Percentiles rank a stretch among this genome's conserved stretches.
Evolutionary conservation across 2,113 vertebrate genomes (phyloP).

Genomic region (Alligator sinensis): DNA sequence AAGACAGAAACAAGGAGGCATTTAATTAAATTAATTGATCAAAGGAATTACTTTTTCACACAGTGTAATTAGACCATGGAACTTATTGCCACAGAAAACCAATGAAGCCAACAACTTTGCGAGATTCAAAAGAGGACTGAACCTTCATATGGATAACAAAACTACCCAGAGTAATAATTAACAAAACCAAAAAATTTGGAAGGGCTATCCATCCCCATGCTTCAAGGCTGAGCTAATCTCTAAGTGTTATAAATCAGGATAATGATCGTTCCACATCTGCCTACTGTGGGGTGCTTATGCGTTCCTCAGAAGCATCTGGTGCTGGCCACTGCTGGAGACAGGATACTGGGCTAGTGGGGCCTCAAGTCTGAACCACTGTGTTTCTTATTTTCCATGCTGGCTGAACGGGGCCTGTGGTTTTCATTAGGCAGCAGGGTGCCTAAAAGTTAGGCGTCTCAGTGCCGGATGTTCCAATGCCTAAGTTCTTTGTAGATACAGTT

Average conservation of each 20-base stretch:
- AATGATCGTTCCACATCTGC: not conserved
- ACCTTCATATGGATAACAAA: not conserved
- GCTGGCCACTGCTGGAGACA: not conserved
- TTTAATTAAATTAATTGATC: constrained; percentile 36
- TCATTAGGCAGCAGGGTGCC: too few species aligned
- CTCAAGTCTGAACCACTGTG: not conserved
- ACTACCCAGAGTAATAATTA: not conserved
- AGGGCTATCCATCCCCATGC: not conserved
- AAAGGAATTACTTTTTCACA: constrained; percentile 29
- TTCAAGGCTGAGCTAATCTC: not conserved
- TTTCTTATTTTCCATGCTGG: not conserved
- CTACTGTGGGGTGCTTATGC: not conserved
- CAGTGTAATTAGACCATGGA: constrained; percentile 32
- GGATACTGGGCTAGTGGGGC: not conserved
- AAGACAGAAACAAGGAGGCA: not conserved
- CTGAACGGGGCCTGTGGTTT: too few species aligned
- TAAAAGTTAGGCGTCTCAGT: too few species aligned
- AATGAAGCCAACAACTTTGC: not conserved
- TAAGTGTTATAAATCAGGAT: not conserved
- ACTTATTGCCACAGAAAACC: constrained; percentile 19
- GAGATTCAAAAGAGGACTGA: not conserved
- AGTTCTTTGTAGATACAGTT: too few species aligned
- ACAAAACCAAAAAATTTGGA: not conserved
- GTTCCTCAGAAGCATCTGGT: not conserved
- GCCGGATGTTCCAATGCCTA: too few species aligned